phyloP scores from a whole-genome alignment of 2,113 vertebrate species.

The Hymenochirus boettgeri region DNA sequence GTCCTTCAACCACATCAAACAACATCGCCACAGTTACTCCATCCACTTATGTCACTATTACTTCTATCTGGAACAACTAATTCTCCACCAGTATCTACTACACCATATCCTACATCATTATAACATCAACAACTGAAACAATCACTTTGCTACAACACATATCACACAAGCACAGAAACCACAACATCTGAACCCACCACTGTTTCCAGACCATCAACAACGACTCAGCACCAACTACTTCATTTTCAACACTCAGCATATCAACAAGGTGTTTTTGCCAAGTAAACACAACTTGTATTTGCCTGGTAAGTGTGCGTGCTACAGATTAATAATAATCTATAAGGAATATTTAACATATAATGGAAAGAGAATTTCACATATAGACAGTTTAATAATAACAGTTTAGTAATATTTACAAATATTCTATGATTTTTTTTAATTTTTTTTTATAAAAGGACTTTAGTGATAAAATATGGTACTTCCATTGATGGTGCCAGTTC shows the following conservation, averaged over 20 bases:
- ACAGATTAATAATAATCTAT: too few relatives aligned
- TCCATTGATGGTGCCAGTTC: too few relatives aligned
- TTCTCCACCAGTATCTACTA: not conserved
- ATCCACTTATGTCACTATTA: slow-evolving; percentile 11
- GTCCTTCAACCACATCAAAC: not conserved
- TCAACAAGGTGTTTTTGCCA: slow-evolving; percentile 21
- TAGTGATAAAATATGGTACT: too few relatives aligned
- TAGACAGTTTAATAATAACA: too few relatives aligned
- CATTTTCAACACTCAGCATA: not conserved
- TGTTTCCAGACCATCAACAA: not conserved
- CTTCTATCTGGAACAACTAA: slow-evolving; percentile 34
- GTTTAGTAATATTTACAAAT: too few relatives aligned
- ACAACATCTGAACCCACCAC: slow-evolving; percentile 7
- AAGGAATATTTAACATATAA: too few relatives aligned
- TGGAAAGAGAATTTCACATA: too few relatives aligned
- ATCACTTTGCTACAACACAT: slow-evolving; percentile 17
- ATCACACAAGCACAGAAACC: slow-evolving; percentile 1
- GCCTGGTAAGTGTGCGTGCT: slow-evolving; percentile 19
- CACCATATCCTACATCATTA: slow-evolving; percentile 6
- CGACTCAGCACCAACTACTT: slow-evolving; percentile 1
- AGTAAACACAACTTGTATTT: slow-evolving; percentile 15
- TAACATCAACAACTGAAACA: slow-evolving; percentile 4
- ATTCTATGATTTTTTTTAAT: too few relatives aligned
- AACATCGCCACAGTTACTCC: not conserved
- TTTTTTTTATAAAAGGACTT: too few relatives aligned